A percentile compares a stretch with the other conserved stretches of the same genome.
Conservation (phyloP, 2,888 invertebrate species). For the Tholera decimalis region DNA sequence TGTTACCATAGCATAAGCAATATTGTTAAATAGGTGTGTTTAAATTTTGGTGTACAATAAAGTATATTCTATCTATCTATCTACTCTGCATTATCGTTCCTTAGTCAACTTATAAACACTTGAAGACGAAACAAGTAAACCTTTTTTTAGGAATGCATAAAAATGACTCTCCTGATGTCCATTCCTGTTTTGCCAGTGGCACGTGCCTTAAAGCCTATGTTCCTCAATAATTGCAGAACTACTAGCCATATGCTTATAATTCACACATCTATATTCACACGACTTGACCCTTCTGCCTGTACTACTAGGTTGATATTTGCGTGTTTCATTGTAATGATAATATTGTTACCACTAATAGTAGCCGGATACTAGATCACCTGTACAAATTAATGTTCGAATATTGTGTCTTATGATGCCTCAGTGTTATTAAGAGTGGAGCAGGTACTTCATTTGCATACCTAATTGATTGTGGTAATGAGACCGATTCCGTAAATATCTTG, state of each 20-base stretch:
- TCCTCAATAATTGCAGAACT: slow-evolving; percentile 75
- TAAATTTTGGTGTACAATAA: no score
- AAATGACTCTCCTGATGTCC: slow-evolving; percentile 27
- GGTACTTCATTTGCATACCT: slow-evolving; percentile 46
- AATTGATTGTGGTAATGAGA: slow-evolving; percentile 31
- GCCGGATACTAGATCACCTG: slow-evolving; percentile 64
- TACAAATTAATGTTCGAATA: slow-evolving; percentile 56
- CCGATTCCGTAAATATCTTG: slow-evolving; percentile 5
- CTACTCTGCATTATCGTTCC: neutral
- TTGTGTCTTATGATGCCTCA: slow-evolving; percentile 56
- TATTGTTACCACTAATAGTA: slow-evolving; percentile 49
- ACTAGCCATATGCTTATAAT: slow-evolving; percentile 70
- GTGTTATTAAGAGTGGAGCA: slow-evolving; percentile 30
- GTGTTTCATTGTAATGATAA: slow-evolving; percentile 5
- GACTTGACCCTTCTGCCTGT: neutral
- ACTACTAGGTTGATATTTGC: slow-evolving; percentile 43
- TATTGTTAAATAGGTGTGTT: no score
- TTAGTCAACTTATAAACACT: slow-evolving; percentile 14
- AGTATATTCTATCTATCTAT: neutral
- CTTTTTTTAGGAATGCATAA: slow-evolving; percentile 37
- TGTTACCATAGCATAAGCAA: no score
- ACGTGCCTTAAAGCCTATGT: slow-evolving; percentile 79
- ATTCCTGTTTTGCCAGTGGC: slow-evolving; percentile 68
- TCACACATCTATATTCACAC: slow-evolving; percentile 22
- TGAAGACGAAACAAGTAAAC: slow-evolving; percentile 6